These are phyloP conservation scores for Phyllopteryx taeniolatus DNA, from an alignment of 2,113 vertebrate genomes.

Conservation along the genomic window DNA sequence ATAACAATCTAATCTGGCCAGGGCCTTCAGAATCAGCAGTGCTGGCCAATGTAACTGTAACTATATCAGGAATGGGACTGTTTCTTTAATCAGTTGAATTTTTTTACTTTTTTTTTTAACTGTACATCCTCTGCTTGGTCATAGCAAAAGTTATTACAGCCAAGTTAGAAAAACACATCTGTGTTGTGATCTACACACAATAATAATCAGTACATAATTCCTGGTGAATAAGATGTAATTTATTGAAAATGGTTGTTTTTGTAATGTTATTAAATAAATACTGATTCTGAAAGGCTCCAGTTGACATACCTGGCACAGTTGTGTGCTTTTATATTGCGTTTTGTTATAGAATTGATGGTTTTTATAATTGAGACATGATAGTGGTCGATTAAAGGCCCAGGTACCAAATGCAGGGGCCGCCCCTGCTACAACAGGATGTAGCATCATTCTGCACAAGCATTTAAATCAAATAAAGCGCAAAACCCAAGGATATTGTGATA, in stretches of 20 bases:
- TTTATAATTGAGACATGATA: neutral
- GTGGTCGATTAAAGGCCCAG: neutral
- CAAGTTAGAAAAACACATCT: no score
- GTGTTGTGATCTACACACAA: no score
- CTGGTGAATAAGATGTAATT: no score
- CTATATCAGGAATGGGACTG: no score
- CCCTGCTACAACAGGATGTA: neutral
- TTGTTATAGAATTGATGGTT: neutral
- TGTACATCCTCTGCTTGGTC: no score
- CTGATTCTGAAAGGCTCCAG: no score
- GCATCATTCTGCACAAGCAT: slow-evolving; percentile 24
- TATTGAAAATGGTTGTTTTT: neutral
- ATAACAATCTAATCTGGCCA: neutral
- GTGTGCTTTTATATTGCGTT: neutral
- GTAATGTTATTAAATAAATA: neutral
- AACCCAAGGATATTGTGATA: slow-evolving; percentile 51
- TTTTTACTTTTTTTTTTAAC: no score
- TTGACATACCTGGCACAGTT: no score
- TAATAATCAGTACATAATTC: no score
- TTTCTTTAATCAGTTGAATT: no score
- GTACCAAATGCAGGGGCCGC: neutral
- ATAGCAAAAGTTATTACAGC: no score
- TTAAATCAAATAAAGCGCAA: slow-evolving; percentile 35
- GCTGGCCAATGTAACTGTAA: no score
- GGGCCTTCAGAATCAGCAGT: neutral